Evolutionary conservation across 53 echinoderm and acorn worm genomes (phyloP), one percentile per base, ranked within the genome.

Genomic region (Apostichopus leukothele): DNA sequence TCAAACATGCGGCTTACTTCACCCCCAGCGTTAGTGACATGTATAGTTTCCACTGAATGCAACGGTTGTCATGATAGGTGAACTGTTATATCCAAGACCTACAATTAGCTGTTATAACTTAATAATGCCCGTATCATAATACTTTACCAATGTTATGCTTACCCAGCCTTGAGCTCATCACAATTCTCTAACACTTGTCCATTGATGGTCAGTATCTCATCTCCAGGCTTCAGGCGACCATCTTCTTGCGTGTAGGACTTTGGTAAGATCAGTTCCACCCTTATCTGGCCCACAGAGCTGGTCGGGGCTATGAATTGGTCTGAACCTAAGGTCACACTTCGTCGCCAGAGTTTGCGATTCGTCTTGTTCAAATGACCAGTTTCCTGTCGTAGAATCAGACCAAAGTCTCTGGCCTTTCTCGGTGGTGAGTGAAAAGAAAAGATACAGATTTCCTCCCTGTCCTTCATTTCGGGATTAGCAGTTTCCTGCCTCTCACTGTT

Each of bases 201-300:
- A 88, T 97, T 97, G 67, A 97, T 91, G 55, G 94, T 90, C 39
- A 97, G 54, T 54, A 97, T 52, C 76, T 97, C 97, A 89, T 97
- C 97, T 10, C 94, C 94, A 53, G 89, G 73, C 89, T 91, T 94
- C 19, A 97, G 79, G 66, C 90, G 86, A 19, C 93, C 95, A 67
- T 95, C 93, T 16, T 60, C 87, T 16, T 92, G 86, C 18, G 79
- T 89, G 84, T 88, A 91, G 39, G 89, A 90, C 60, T 89, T 91
- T 21, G 91, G 90, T 50, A 86, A 16, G 13, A 97, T 61, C 10
- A 89, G 89, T 1, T 91, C 94, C 79, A 97, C 86, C 55, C 90
- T 91, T 51, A 97, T 91, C 91, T 95, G 92, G 21, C 97, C 97
- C 18, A 92, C 84, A 20, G 87, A 89, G 52, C 88, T 88, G 51